Base-by-base conservation (phyloP, 2,888 invertebrate genomes). In the Caenorhabditis uteleia region DNA sequence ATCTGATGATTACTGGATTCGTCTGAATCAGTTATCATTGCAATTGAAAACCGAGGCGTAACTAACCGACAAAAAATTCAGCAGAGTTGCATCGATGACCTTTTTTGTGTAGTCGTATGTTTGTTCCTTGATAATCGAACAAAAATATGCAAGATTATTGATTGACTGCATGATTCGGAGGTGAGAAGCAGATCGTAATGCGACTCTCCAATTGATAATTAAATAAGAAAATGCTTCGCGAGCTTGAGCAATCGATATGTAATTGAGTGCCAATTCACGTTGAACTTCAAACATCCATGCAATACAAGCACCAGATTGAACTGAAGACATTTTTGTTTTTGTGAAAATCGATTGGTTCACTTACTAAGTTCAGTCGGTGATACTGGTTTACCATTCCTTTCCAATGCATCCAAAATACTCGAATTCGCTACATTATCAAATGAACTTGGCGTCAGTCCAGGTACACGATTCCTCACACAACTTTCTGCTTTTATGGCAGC, bases 281-380 rank as follows among this genome's bases (percentile, higher is more conserved):
- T 58, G 65, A 49, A 65, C 42, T 21, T 65, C 65, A 18, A 54
- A 54, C 23, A 51, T 46, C 58, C 58, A 59, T 0, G 65, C 65
- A 5, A 65, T 14, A 10, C 40, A 23, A 20, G 47, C 46, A 16
- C 65, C 65, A 3, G 58, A 16, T 20, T 49, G 44, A 34, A 58
- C 57, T 62, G 51, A 10, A 56, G 36, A 25, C 12, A n/a, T 6
- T 38, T 16, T 20, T 20, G 18, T 38, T 5, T 29, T 12, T 8
- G 29, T 12, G 29, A 29, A 29, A 29, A 29, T 29, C 29, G 6
- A 36, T 7, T n/a, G 8, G n/a, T 36, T 36, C 18, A 12, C 8
- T 29, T 43, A 59, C 59, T 23, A 36, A 57, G 57, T 8, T 62
- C 62, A 2, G 42, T 42, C 3, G 49, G 18, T 3, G 64, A 26